Base-by-base conservation (phyloP, 2,797 vertebrate genomes). In the Coluber constrictor region DNA sequence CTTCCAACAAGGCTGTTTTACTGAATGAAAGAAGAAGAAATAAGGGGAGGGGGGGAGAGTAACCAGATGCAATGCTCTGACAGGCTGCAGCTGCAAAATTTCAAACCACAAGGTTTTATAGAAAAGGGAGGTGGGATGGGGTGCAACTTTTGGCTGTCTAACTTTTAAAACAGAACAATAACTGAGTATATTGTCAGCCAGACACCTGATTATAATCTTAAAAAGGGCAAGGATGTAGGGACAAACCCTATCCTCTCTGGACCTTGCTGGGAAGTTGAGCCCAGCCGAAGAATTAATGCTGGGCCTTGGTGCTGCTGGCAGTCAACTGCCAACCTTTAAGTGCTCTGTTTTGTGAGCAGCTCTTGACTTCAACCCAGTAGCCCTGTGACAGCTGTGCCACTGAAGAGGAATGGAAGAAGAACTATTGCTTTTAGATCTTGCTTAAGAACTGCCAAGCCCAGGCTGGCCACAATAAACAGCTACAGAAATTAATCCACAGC, bases 1-100 rank as follows among this genome's bases (percentile, higher is more conserved):
- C 99, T 93, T 99, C 99, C 86, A 99, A 97, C 95, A 99, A 95
- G 16, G 99, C 99, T 0, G 99, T 99, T 97, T 99, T 99, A 98
- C 99, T 99, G 97, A 12, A 32, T 70, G 91, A 18, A 74, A 92
- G 89, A 79, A 88, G 92, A 89, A 63, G 18, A 4, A 29, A 56
- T n/a, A 92, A 60, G 12, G 15, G 0, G 1, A 5, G 25, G 10
- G 27, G 61, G 11, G 16, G 11, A 5, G 9, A 10, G 10, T 86
- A 15, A 89, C 5, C 12, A 11, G 25, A 47, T 11, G 18, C 74
- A 25, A 47, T 5, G 9, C 43, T 83, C 79, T 47, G 43, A 25
- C 1, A 23, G 37, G 79, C 37, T 83, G 74, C 20, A 25, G 74
- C 74, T 47, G 9, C 18, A 83, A 47, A 47, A 47, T 47, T 43